Percentiles rank a stretch among this genome's conserved stretches.
Evolutionary conservation across 1,140 invertebrate species (phyloP).

Genomic region (Cherax destructor): DNA sequence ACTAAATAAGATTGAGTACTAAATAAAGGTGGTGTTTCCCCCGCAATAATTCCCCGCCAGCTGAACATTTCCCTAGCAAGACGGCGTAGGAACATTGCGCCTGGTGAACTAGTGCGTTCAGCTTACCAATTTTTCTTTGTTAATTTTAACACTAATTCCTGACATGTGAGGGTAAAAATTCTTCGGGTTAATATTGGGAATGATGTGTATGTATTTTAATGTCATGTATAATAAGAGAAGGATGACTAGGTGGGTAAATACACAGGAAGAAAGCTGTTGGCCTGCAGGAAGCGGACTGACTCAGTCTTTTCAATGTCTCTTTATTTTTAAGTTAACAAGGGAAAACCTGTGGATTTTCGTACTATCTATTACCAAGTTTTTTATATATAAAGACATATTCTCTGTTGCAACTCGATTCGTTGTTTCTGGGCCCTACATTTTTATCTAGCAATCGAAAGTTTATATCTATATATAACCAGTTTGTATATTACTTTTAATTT

Average conservation of each 20-base stretch:
- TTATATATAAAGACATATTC: background rate
- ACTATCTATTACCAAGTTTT: background rate
- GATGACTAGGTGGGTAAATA: background rate
- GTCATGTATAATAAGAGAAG: background rate
- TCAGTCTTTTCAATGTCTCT: background rate
- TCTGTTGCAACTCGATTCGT: background rate
- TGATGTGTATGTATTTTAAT: background rate
- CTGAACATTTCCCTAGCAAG: background rate
- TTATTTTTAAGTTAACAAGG: background rate
- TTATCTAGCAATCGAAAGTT: background rate
- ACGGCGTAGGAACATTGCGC: slow-evolving; percentile 6
- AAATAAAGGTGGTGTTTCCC: background rate
- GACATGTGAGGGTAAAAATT: background rate
- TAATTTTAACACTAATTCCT: background rate
- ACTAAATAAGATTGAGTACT: too few relatives aligned
- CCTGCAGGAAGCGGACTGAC: slow-evolving; percentile 1
- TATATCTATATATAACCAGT: background rate
- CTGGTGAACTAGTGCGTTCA: background rate
- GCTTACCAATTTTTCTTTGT: background rate
- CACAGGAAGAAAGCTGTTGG: background rate
- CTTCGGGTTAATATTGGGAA: background rate
- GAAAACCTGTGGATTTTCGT: background rate
- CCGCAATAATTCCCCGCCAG: background rate
- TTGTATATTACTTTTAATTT: background rate
- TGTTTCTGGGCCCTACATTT: background rate